phyloP scores from a whole-genome alignment of 2,797 vertebrate genomes.

The Meda fulgida region DNA sequence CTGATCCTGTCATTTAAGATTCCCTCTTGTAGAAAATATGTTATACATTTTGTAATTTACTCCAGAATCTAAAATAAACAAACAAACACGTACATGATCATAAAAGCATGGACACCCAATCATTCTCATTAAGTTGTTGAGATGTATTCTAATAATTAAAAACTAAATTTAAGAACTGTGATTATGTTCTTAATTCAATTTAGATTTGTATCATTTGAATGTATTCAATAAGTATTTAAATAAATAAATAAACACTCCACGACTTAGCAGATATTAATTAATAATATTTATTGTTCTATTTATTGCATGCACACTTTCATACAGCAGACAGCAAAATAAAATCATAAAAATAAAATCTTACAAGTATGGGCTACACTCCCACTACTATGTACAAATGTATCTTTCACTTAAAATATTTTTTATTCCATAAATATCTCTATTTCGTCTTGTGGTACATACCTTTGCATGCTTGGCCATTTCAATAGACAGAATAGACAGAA shows the following conservation, averaged over 20 bases:
- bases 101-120: constrained; percentile 40
- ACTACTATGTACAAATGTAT: constrained; percentile 78
- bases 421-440: constrained; percentile 75
- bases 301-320: constrained; percentile 81
- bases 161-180: constrained; percentile 42
- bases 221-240: constrained; percentile 70
- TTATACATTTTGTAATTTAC: neutral
- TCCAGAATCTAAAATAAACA: neutral
- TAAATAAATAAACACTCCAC: constrained; percentile 83
- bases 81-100: neutral
- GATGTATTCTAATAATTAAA: neutral
- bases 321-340: constrained; percentile 64
- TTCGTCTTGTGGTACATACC: constrained; percentile 81
- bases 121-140: constrained; percentile 55
- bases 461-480: constrained; percentile 83
- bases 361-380: constrained; percentile 65
- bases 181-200: neutral
- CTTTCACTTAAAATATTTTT: constrained; percentile 74
- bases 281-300: constrained; percentile 62
- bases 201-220: neutral
- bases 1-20: neutral
- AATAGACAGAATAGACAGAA: constrained; percentile 68
- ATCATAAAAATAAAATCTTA: constrained; percentile 75
- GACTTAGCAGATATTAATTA: constrained; percentile 76
- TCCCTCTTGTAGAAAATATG: neutral